Base-by-base conservation (phyloP, 23 tunicate genomes). In the Ascidia mentula region DNA sequence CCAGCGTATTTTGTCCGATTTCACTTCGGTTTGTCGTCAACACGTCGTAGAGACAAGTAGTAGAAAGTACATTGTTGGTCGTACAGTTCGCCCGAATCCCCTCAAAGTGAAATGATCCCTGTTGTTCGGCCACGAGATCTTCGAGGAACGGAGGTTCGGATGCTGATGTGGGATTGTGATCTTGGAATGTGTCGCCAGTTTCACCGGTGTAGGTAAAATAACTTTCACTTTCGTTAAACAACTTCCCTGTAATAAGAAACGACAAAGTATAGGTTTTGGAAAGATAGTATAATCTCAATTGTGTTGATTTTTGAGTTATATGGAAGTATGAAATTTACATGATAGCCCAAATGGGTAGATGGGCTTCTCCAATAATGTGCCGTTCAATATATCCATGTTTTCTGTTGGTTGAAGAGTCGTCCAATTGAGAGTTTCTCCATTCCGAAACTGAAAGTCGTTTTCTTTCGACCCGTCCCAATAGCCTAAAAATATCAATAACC, bases 131-230 rank as follows among this genome's bases (percentile, higher is more conserved):
- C 0, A 86, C 90, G 39, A 86, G 73, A 40, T 40, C 90, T 53
- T 86, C 90, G 24, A 86, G 45, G 38, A 86, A 86, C 34, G 84
- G 90, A 8, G 90, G 90, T 38, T 73, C 84, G 22, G 90, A 38
- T 0, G 80, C 53, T 32, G 71, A 37, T 24, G 80, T 31, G 36
- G 90, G 90, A 65, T 86, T 86, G 79, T 86, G 75, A 15, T 2
- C 31, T 18, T 35, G 75, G 38, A 34, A 86, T 0, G 90, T 79
- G 75, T 71, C 75, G 22, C 28, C 46, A 36, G 18, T 36, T 28
- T 12, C 20, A 33, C 74, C 74, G 3, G 38, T 7, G 74, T 70
- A 70, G 74, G 17, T 34, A 30, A 70, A 70, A 22, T 32, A 6
- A 70, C 74, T 70, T 6, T 70, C 74, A 6, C 32, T 36, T 71